These are phyloP conservation scores for Andinoacara biseriatus DNA, from an alignment of 2,113 vertebrate genomes.

Conservation along the genomic window DNA sequence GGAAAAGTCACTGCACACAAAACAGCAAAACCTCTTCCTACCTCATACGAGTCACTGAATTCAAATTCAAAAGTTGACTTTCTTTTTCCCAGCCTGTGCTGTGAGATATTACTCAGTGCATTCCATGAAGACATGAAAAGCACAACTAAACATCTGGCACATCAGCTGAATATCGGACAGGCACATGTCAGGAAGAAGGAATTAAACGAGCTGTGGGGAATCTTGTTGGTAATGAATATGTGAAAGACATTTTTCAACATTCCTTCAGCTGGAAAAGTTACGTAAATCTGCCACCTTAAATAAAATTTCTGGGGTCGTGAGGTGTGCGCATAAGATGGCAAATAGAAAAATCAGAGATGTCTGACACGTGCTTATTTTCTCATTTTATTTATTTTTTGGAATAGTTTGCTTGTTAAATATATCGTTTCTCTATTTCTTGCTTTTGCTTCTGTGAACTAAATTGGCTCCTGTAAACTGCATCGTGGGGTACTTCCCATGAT, in stretches of 20 bases:
- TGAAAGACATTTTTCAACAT: not conserved
- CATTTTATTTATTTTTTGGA: not conserved
- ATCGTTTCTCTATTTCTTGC: not conserved
- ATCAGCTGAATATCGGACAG: not conserved
- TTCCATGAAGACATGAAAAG: not conserved
- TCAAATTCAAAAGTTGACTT: not conserved
- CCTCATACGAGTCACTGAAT: not conserved
- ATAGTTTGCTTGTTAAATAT: not conserved
- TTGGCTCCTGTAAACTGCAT: not conserved
- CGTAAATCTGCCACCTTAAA: not conserved
- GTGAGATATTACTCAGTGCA: not conserved
- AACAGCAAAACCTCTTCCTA: not conserved
- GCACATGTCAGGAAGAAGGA: not conserved
- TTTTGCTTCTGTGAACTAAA: not conserved
- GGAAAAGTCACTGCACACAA: not conserved
- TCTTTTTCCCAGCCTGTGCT: not conserved
- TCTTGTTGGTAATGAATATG: not conserved
- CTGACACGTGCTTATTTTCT: not conserved
- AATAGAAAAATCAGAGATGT: not conserved
- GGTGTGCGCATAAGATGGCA: not conserved
- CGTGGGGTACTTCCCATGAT: not conserved
- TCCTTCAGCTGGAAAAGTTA: not conserved
- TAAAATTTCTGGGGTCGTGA: not conserved
- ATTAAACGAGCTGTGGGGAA: not conserved
- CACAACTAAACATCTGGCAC: conserved; percentile 3